phyloP scores from a whole-genome alignment of 1,140 invertebrate species.

The Lutraria rhynchaena region DNA sequence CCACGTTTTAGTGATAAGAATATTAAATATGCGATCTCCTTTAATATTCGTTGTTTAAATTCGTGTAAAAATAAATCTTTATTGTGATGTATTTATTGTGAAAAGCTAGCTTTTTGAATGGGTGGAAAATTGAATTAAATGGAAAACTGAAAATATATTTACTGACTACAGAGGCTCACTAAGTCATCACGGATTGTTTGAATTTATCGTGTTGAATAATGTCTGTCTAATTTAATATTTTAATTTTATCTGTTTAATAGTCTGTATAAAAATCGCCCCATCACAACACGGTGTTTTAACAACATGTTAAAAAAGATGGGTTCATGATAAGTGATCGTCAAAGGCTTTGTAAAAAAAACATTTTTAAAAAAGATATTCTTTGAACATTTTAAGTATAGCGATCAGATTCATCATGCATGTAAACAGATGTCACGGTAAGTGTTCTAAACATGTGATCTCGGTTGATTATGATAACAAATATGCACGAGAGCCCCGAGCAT shows the following conservation, averaged over 20 bases:
- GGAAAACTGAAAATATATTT: no score
- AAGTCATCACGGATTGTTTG: no score
- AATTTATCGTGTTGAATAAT: background rate
- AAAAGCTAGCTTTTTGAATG: no score
- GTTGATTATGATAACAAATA: conserved; percentile 16
- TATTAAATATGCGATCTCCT: no score
- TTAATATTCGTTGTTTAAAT: no score
- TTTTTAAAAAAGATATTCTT: conserved; percentile 12
- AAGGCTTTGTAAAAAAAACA: conserved; percentile 8
- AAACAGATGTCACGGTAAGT: conserved; percentile 13
- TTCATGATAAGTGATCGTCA: conserved; percentile 9
- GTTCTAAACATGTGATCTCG: conserved; percentile 21
- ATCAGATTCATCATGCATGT: conserved; percentile 18
- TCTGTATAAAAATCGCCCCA: conserved; percentile 6
- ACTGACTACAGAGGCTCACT: no score
- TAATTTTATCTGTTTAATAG: background rate
- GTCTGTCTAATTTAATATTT: background rate
- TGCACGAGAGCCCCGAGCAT: conserved; percentile 6
- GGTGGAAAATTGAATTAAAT: no score
- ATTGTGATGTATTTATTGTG: no score
- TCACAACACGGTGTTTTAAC: conserved; percentile 12
- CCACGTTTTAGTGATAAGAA: no score
- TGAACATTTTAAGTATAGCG: conserved; percentile 1
- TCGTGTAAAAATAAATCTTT: no score
- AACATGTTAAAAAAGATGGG: conserved; percentile 7